A percentile compares a stretch with the other conserved stretches of the same genome.
These are phyloP conservation scores for Acrocyrtus sp. DNA, from an alignment of 2,888 invertebrate species.

Conservation along the genomic window DNA sequence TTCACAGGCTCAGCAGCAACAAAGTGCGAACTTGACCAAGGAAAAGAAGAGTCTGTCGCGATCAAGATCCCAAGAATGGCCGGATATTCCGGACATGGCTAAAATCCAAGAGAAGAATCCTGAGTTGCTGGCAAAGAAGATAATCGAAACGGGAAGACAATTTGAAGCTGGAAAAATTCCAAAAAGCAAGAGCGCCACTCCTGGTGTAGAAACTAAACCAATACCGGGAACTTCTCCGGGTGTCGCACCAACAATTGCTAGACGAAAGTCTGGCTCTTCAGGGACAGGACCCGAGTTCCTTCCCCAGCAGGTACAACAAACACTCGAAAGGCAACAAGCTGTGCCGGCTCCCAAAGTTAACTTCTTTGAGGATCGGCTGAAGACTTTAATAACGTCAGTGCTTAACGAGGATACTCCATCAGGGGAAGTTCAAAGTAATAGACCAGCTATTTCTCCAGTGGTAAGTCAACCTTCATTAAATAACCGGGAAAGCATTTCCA, in stretches of 20 bases:
- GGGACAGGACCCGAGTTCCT: conserved; percentile 17
- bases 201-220: conserved; percentile 11
- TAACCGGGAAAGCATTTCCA: no score
- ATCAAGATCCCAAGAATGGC: conserved; percentile 89
- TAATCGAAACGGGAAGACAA: conserved; percentile 87
- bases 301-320: conserved; percentile 3
- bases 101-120: conserved; percentile 94
- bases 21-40: conserved; percentile 50
- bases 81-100: conserved; percentile 84
- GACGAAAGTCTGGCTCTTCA: conserved; percentile 47
- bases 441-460: conserved; percentile 26
- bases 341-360: conserved; percentile 71
- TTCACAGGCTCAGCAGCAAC: conserved; percentile 64
- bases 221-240: neutral
- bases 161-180: conserved; percentile 82
- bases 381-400: conserved; percentile 86
- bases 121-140: conserved; percentile 88
- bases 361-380: conserved; percentile 84
- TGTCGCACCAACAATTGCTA: conserved; percentile 12
- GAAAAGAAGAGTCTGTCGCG: conserved; percentile 65
- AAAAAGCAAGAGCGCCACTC: conserved; percentile 46
- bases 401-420: conserved; percentile 81
- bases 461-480: neutral
- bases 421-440: conserved; percentile 24
- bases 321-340: conserved; percentile 32